Evolutionary conservation across 1,140 invertebrate genomes (phyloP).

Genomic region (Lanistes nyassanus): DNA sequence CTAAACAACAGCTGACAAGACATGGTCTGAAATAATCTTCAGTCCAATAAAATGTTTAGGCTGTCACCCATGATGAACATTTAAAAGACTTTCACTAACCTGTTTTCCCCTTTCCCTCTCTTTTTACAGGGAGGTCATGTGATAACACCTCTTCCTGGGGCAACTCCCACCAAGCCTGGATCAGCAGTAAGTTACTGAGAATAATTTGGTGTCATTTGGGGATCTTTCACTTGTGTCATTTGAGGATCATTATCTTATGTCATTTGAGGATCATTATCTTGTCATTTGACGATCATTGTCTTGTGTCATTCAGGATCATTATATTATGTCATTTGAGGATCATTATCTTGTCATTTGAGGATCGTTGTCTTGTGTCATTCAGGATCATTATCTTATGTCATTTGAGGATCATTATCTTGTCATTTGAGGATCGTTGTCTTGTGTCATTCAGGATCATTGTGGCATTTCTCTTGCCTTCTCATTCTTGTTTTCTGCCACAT

Average conservation of each 20-base stretch:
- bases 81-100: not conserved
- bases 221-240: not conserved
- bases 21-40: too few relatives aligned
- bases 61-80: too few relatives aligned
- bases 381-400: not conserved
- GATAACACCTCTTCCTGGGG: constrained; percentile 92
- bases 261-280: not conserved
- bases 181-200: constrained; percentile 82
- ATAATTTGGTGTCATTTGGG: not conserved
- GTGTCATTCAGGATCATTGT: not conserved
- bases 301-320: not conserved
- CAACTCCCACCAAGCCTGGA: constrained; percentile 95
- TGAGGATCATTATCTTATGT: not conserved
- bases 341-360: not conserved
- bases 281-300: not conserved
- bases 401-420: not conserved
- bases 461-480: too few relatives aligned
- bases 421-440: not conserved
- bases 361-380: not conserved
- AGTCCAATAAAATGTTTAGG: too few relatives aligned
- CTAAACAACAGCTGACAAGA: too few relatives aligned
- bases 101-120: constrained; percentile 3
- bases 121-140: constrained; percentile 73
- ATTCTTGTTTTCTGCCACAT: too few relatives aligned
- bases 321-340: not conserved